Conservation (phyloP, 64 coral and sea anemone species). For the Dendrophyllia cribrosa region DNA sequence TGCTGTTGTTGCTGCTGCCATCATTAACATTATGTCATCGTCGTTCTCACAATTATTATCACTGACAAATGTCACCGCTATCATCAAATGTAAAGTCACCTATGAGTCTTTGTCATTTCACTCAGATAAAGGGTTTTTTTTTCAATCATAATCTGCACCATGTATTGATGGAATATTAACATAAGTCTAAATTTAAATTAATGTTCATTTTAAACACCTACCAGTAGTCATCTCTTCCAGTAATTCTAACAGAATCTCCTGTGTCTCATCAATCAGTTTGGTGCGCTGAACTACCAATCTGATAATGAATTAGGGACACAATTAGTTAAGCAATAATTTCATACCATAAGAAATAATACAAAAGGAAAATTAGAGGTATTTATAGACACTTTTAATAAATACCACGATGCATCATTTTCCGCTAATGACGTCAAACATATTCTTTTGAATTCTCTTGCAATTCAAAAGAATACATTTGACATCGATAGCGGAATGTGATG, state of each 20-base stretch:
- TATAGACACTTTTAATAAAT: too few relatives aligned
- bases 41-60: not conserved
- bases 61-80: not conserved
- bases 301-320: not conserved
- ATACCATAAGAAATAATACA: not conserved
- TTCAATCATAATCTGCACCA: too few relatives aligned
- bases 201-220: not conserved
- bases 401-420: too few relatives aligned
- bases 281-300: conserved; percentile 95
- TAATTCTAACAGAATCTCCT: conserved; percentile 87
- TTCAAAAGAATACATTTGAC: too few relatives aligned
- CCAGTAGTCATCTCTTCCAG: conserved; percentile 97
- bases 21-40: not conserved
- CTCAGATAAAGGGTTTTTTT: too few relatives aligned
- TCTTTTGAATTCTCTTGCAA: too few relatives aligned
- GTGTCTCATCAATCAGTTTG: conserved; percentile 94
- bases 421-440: too few relatives aligned
- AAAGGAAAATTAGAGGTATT: not conserved
- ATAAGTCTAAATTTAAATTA: not conserved
- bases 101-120: too few relatives aligned
- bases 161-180: too few relatives aligned
- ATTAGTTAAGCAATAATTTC: not conserved
- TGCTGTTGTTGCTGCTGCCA: too few relatives aligned
- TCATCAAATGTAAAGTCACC: too few relatives aligned
- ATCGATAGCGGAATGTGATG: too few relatives aligned